A percentile compares a stretch with the other conserved stretches of the same genome.
phyloP scores from a whole-genome alignment of 2,888 invertebrate genomes.

The Junonia oenone region DNA sequence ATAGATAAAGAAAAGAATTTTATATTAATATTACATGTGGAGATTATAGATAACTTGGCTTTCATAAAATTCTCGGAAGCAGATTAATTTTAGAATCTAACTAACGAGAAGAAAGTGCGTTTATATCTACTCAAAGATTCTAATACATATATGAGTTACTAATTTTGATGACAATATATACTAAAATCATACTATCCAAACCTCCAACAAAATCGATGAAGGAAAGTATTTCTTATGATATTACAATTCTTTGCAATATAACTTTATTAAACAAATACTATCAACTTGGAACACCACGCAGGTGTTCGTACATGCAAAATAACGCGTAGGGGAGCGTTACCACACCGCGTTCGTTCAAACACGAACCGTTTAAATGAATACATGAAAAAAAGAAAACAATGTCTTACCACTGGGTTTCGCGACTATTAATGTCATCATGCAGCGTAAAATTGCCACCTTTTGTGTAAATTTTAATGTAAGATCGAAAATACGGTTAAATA shows the following conservation, averaged over 20 bases:
- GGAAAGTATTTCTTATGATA: neutral
- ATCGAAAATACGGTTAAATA: slow-evolving; percentile 57
- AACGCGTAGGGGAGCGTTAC: slow-evolving; percentile 14
- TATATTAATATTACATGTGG: neutral
- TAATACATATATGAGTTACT: too few species aligned
- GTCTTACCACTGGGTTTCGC: slow-evolving; percentile 46
- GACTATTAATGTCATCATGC: slow-evolving; percentile 68
- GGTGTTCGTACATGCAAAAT: slow-evolving; percentile 18
- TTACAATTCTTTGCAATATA: neutral
- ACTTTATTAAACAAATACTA: slow-evolving; percentile 17
- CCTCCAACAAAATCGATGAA: too few species aligned
- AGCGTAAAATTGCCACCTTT: slow-evolving; percentile 72
- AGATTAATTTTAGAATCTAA: neutral
- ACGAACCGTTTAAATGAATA: slow-evolving; percentile 37
- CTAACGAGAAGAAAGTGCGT: neutral
- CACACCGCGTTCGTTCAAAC: slow-evolving; percentile 44
- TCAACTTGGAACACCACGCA: slow-evolving; percentile 13
- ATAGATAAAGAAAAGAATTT: neutral
- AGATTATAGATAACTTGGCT: neutral
- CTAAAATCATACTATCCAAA: too few species aligned
- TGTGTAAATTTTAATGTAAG: slow-evolving; percentile 66
- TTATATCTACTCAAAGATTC: neutral
- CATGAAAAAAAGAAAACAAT: slow-evolving; percentile 49
- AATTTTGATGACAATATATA: too few species aligned
- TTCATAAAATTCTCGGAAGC: neutral